Evolutionary conservation across 2,888 invertebrate genomes (phyloP).

Genomic region (Oasisia sp.): DNA sequence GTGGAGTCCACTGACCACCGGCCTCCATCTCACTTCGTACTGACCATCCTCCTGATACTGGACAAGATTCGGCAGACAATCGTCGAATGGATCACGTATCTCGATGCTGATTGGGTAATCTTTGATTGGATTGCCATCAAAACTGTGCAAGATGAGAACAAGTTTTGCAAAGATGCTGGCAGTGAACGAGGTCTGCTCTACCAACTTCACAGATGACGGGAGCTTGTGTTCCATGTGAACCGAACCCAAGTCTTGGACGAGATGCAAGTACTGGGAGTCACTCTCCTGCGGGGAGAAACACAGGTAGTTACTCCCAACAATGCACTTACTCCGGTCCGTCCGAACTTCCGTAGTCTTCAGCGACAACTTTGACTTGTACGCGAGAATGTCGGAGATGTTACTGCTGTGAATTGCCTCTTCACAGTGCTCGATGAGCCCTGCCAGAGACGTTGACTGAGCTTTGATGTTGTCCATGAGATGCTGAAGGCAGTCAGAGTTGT

Average conservation of each 20-base stretch:
- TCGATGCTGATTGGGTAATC: slow-evolving; percentile 39
- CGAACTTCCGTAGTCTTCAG: slow-evolving; percentile 32
- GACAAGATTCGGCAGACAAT: slow-evolving; percentile 35
- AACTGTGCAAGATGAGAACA: slow-evolving; percentile 32
- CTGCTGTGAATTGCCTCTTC: slow-evolving; percentile 34
- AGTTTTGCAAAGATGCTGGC: slow-evolving; percentile 37
- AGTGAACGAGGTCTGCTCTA: slow-evolving; percentile 20
- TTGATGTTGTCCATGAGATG: slow-evolving; percentile 27
- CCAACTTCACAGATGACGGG: slow-evolving; percentile 33
- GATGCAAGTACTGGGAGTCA: slow-evolving; percentile 24
- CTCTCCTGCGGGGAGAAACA: slow-evolving; percentile 32
- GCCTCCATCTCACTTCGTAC: slow-evolving; percentile 41
- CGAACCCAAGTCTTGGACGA: slow-evolving; percentile 31
- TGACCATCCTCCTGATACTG: slow-evolving; percentile 34
- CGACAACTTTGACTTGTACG: slow-evolving; percentile 38
- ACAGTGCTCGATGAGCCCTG: slow-evolving; percentile 34
- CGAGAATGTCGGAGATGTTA: slow-evolving; percentile 36
- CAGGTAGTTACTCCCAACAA: slow-evolving; percentile 32
- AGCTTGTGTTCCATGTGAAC: slow-evolving; percentile 29
- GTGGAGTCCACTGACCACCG: slow-evolving; percentile 41
- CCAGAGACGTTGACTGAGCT: slow-evolving; percentile 31
- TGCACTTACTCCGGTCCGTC: not conserved
- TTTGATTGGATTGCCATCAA: slow-evolving; percentile 29
- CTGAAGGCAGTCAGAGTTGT: slow-evolving; percentile 1
- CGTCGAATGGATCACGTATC: slow-evolving; percentile 39